These are phyloP conservation scores for Hirtodrosophila cameraria DNA, from an alignment of 2,888 invertebrate species.

Conservation along the genomic window DNA sequence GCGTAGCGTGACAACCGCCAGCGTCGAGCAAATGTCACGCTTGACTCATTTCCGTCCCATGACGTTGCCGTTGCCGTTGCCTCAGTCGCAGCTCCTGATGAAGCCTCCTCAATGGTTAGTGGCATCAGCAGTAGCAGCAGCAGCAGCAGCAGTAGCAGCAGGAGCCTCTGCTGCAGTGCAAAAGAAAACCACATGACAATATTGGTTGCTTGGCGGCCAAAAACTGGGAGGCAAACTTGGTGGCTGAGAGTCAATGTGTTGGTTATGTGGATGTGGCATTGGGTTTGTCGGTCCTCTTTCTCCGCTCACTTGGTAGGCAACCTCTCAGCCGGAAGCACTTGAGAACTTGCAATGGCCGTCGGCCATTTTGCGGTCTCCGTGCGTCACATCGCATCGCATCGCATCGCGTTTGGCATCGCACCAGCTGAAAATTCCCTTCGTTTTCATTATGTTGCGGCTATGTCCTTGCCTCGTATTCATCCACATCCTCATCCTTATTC, in stretches of 20 bases:
- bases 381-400: constrained; percentile 70
- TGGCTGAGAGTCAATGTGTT: constrained; percentile 4
- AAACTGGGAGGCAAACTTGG: constrained; percentile 14
- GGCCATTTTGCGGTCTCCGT: constrained; percentile 77
- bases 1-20: constrained; percentile 65
- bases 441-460: constrained; percentile 80
- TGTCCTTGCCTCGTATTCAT: constrained; percentile 60
- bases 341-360: constrained; percentile 77
- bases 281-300: constrained; percentile 6
- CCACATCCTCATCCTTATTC: neutral
- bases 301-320: constrained; percentile 53
- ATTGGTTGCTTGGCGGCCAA: constrained; percentile 69
- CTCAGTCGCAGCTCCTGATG: constrained; percentile 43
- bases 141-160: constrained; percentile 38
- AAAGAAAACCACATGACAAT: constrained; percentile 79
- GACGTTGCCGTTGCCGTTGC: constrained; percentile 57
- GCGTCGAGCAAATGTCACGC: constrained; percentile 76
- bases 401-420: constrained; percentile 20
- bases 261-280: too few relatives aligned
- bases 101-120: constrained; percentile 66
- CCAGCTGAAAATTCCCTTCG: constrained; percentile 77
- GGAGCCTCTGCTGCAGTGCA: constrained; percentile 41
- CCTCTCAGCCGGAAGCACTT: constrained; percentile 79
- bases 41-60: constrained; percentile 80
- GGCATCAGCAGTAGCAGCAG: constrained; percentile 40